phyloP scores from a whole-genome alignment of 2,113 vertebrate genomes.

The Paralichthys olivaceus region DNA sequence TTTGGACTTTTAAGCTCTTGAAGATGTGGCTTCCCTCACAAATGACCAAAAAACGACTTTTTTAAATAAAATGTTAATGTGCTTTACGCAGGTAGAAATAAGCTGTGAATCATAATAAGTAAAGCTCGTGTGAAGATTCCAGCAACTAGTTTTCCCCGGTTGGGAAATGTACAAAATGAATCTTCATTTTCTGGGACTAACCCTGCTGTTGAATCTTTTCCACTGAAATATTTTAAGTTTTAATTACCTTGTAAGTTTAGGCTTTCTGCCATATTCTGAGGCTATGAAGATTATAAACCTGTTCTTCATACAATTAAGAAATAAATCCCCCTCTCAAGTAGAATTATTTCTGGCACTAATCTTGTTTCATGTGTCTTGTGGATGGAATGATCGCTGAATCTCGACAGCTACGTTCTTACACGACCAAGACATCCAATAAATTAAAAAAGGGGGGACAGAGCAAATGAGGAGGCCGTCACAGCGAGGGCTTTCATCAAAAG shows the following conservation, averaged over 20 bases:
- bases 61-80: too few species aligned
- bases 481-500: constrained; percentile 72
- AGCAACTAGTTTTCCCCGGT: too few species aligned
- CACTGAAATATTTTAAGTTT: not conserved
- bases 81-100: too few species aligned
- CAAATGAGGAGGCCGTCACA: constrained; percentile 40
- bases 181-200: too few species aligned
- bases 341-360: constrained; percentile 33
- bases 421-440: constrained; percentile 3
- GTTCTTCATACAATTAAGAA: constrained; percentile 25
- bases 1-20: too few species aligned
- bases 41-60: too few species aligned
- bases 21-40: too few species aligned
- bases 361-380: constrained; percentile 16
- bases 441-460: not conserved
- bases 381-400: constrained; percentile 3
- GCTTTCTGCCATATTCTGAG: not conserved
- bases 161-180: too few species aligned
- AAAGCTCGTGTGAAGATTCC: too few species aligned
- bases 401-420: not conserved
- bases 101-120: too few species aligned
- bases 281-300: constrained; percentile 23
- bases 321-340: constrained; percentile 6
- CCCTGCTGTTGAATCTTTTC: not conserved
- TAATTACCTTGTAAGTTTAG: not conserved